Conservation (phyloP, 2,113 vertebrate genomes). For the Sterrhoptilus dennistouni region DNA sequence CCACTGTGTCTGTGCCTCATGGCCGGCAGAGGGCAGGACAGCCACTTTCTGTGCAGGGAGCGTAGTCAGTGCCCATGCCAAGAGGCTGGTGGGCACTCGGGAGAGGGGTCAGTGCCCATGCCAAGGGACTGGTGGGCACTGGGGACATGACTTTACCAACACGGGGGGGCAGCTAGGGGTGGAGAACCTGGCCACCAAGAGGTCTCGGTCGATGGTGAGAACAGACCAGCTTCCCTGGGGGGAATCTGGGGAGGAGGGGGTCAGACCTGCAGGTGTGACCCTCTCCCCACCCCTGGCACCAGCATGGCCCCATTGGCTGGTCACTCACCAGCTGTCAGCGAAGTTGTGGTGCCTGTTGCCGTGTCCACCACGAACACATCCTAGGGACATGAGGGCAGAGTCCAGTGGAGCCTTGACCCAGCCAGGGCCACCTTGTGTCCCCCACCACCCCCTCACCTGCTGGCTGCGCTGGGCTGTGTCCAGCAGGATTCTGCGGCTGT, state of each 20-base stretch:
- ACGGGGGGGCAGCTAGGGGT: not conserved
- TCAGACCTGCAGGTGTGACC: not conserved
- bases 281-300: not conserved
- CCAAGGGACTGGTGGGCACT: not conserved
- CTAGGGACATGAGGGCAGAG: not conserved
- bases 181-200: slow-evolving; percentile 26
- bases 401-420: not conserved
- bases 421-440: rapidly evolving
- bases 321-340: slow-evolving; percentile 17
- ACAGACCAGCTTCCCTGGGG: slow-evolving; percentile 38
- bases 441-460: not conserved
- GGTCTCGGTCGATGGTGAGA: slow-evolving; percentile 6
- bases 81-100: not conserved
- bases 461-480: slow-evolving; percentile 42
- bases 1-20: slow-evolving; percentile 80
- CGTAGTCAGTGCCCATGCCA: rapidly evolving
- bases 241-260: not conserved
- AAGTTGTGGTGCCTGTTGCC: not conserved
- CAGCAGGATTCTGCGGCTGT: slow-evolving; percentile 78
- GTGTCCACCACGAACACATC: slow-evolving; percentile 42
- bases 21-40: slow-evolving; percentile 75
- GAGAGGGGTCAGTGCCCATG: not conserved
- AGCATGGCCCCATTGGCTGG: rapidly evolving
- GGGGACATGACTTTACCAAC: not conserved
- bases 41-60: slow-evolving; percentile 82